Base-by-base conservation (phyloP, 2,888 invertebrate species). In the Agonopterix subpropinquella region DNA sequence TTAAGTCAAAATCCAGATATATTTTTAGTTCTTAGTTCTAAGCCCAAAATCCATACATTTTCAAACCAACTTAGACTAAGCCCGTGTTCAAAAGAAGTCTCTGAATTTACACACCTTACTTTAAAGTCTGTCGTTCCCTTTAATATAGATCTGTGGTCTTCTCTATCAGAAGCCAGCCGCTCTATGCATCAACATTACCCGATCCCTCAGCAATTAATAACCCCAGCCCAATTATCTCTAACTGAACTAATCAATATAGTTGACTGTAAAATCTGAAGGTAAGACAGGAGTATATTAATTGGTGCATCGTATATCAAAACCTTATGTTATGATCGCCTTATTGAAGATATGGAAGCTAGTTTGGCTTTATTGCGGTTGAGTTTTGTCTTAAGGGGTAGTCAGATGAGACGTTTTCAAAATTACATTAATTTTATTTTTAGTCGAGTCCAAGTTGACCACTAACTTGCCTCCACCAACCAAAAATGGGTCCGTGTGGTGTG, bases 211-310 rank as follows among this genome's bases (percentile, higher is more conserved):
- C 70, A 76, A 80, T 82, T 77, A 83, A 80, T 76, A 75, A 75
- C 67, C 63, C 55, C 61, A 61, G 58, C 62, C 77, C 79, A 83
- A 83, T 83, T 82, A 83, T 77, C 69, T 71, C 63, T 56, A 62
- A 64, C 56, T 65, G 60, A 61, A 66, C 72, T 77, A 78, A 80
- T 81, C 80, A 79, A 75, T 74, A 71, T 73, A 68, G 61, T 68
- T 69, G 65, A 65, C 70, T 64, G 64, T 53, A 59, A 56, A 64
- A 64, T 65, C 63, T 62, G 61, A 56, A 54, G 53, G 56, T 60
- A 70, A 77, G 73, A 76, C 77, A 70, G 77, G 64, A 73, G 73
- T 72, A 57, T 66, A 73, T 71, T 81, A 81, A 83, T 82, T 81
- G 80, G 76, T 58, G 51, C 58, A 58, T 59, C 70, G 69, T 72